Base-by-base conservation (phyloP, 2,113 vertebrate species). In the Psettodes erumei region DNA sequence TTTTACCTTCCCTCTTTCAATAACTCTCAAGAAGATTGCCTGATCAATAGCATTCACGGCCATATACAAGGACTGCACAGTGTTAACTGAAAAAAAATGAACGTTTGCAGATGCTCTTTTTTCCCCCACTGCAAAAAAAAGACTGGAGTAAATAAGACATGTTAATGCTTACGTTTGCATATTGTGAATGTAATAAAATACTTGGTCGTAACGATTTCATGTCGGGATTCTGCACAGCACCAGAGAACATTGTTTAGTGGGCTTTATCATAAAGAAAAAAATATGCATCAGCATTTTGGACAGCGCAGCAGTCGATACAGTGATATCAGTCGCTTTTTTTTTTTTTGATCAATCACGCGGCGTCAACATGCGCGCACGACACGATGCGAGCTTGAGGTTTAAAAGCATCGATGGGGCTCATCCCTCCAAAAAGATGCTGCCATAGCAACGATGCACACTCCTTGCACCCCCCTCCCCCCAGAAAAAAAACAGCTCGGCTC, bases 371-470 rank as follows among this genome's bases (percentile, higher is more conserved):
- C 23, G 30, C 45, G 47, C 28, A n/a, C 12, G 35, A 30, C 5
- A 13, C 47, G 55, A 61, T 12, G 47, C 23, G 19, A 63, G 54
- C n/a, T 25, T 50, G 28, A 64, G 18, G 27, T 80, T 79, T 69
- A n/a, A 61, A 76, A 43, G 45, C 56, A 81, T 79, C 68, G 64
- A n/a, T 2, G 7, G 51, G 21, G 32, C 16, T 67, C 61, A 40
- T 40, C 40, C 28, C 35, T 69, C 42, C 56, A 73, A 62, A 86
- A 78, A 66, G 71, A 67, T 60, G 77, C 65, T 84, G 71, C 86
- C 75, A 87, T 82, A 45, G 79, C 77, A 87, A 88, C 74, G 35
- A 59, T 72, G 75, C 84, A 89, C 50, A 77, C 38, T 60, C 27
- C 21, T 50, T 5, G 5, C 25, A 42, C 54, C n/a, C n/a, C n/a